Evolutionary conservation across 2,888 invertebrate species (phyloP).

Genomic region (Pheosia tremula): DNA sequence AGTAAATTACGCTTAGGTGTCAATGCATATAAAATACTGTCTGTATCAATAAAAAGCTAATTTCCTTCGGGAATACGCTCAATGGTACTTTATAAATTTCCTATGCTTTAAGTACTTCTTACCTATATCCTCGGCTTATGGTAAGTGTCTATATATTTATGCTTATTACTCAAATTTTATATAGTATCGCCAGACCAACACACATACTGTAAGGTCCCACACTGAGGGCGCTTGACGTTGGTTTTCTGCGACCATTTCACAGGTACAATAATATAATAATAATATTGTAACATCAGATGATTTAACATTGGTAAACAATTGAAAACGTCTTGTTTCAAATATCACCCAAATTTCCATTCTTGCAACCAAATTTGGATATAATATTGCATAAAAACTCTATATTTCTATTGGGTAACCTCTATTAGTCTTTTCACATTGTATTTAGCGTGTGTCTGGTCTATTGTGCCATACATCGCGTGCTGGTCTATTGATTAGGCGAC

Average conservation of each 20-base stretch:
- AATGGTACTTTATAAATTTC: not conserved
- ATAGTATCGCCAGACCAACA: too few species aligned
- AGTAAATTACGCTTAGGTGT: conserved; percentile 43
- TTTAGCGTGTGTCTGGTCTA: conserved; percentile 24
- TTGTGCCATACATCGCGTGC: conserved; percentile 36
- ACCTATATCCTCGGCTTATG: too few species aligned
- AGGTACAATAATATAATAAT: too few species aligned
- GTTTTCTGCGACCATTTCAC: too few species aligned
- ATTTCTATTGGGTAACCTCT: not conserved
- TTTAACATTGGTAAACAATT: too few species aligned
- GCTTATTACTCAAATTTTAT: too few species aligned
- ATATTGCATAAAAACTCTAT: not conserved
- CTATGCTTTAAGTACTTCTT: not conserved
- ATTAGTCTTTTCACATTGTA: conserved; percentile 13
- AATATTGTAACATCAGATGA: too few species aligned
- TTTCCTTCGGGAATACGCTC: conserved; percentile 9
- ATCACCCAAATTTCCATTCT: too few species aligned
- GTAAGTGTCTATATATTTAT: too few species aligned
- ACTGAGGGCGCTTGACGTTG: too few species aligned
- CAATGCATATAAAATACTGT: conserved; percentile 17
- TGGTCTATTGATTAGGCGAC: conserved; percentile 74
- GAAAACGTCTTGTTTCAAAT: too few species aligned
- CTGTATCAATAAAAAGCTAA: conserved; percentile 13
- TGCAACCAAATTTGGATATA: not conserved
- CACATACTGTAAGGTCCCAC: too few species aligned